A percentile compares a stretch with the other conserved stretches of the same genome.
phyloP scores from a whole-genome alignment of 1,140 invertebrate species.

The Bombus affinis region DNA sequence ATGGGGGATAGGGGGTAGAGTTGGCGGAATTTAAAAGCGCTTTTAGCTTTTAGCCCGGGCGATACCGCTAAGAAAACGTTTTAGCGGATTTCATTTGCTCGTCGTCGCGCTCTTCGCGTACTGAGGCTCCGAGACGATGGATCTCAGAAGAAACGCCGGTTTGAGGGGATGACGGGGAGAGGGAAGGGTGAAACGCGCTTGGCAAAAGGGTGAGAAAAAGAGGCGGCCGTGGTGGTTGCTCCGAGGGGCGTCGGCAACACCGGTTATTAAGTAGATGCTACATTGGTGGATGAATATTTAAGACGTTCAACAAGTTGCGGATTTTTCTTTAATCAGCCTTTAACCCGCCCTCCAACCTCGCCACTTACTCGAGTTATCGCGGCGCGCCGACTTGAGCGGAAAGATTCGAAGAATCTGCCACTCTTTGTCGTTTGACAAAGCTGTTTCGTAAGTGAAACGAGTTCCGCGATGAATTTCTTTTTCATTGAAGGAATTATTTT shows the following conservation, averaged over 20 bases:
- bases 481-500: no score
- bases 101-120: constrained; percentile 56
- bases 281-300: constrained; percentile 82
- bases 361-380: constrained; percentile 56
- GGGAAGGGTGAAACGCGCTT: constrained; percentile 40
- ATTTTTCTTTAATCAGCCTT: constrained; percentile 81
- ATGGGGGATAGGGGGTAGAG: constrained; percentile 42
- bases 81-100: constrained; percentile 78
- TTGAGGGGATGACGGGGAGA: not conserved
- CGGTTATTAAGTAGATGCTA: constrained; percentile 81
- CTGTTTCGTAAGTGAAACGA: not conserved
- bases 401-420: constrained; percentile 39
- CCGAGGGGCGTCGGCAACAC: constrained; percentile 69
- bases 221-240: constrained; percentile 55
- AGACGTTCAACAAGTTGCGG: constrained; percentile 82
- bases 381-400: constrained; percentile 35
- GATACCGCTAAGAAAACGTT: constrained; percentile 79
- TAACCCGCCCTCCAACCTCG: constrained; percentile 43
- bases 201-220: constrained; percentile 59
- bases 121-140: constrained; percentile 61
- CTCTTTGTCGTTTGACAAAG: not conserved
- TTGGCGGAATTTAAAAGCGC: constrained; percentile 77
- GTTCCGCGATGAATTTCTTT: not conserved
- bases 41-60: constrained; percentile 78
- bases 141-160: constrained; percentile 51